phyloP scores from a whole-genome alignment of 2,888 invertebrate genomes.

The Caenorhabditis uteleia region DNA sequence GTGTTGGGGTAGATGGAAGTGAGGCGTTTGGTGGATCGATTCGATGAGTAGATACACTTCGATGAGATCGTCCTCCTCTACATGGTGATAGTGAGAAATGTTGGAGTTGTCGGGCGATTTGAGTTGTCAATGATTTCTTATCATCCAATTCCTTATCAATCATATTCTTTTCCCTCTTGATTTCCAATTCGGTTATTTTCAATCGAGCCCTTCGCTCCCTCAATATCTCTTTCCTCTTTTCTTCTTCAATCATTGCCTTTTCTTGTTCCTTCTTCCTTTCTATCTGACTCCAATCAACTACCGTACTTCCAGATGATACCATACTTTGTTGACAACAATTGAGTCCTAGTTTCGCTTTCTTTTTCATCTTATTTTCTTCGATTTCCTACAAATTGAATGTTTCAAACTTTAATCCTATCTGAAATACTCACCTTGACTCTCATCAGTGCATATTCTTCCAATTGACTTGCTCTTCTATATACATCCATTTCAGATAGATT shows the following conservation, averaged over 20 bases:
- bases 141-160: constrained; percentile 44
- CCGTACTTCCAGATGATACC: constrained; percentile 48
- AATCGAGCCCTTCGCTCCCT: constrained; percentile 46
- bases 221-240: constrained; percentile 47
- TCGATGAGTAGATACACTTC: constrained; percentile 25
- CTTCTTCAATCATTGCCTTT: constrained; percentile 41
- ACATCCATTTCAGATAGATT: constrained; percentile 56
- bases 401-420: background rate
- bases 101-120: constrained; percentile 40
- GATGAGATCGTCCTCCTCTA: constrained; percentile 22
- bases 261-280: constrained; percentile 48
- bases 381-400: too few relatives aligned
- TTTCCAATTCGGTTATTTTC: constrained; percentile 43
- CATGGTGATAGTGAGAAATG: constrained; percentile 42
- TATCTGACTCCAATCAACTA: constrained; percentile 45
- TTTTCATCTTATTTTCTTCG: constrained; percentile 41
- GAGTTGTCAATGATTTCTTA: constrained; percentile 28
- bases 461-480: constrained; percentile 56
- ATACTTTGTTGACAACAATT: constrained; percentile 52
- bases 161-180: constrained; percentile 35
- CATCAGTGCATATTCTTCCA: constrained; percentile 57
- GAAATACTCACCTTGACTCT: constrained; percentile 34
- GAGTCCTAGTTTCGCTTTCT: constrained; percentile 45
- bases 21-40: constrained; percentile 48
- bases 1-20: constrained; percentile 53